phyloP scores from a whole-genome alignment of 2,113 vertebrate species.

The Podarcis cretensis region DNA sequence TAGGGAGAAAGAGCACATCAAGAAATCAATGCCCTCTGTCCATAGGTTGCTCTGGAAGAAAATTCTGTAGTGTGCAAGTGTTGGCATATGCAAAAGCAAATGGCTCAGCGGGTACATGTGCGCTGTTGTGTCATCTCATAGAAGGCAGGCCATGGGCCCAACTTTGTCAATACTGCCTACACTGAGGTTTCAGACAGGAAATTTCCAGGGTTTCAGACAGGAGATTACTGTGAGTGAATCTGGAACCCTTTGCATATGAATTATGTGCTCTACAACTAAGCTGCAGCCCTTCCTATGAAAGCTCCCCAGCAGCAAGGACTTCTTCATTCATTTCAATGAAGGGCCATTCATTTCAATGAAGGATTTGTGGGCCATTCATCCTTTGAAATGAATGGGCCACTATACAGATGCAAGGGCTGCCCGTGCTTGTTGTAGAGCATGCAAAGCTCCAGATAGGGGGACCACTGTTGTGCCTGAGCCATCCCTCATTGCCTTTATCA shows the following conservation, averaged over 20 bases:
- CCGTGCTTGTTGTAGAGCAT: neutral
- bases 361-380: neutral
- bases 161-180: neutral
- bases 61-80: neutral
- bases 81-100: neutral
- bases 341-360: too few species aligned
- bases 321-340: neutral
- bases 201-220: neutral
- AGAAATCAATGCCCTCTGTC: neutral
- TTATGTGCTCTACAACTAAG: neutral
- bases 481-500: neutral
- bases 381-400: neutral
- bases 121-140: neutral
- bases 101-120: neutral
- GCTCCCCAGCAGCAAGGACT: neutral
- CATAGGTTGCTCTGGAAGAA: neutral
- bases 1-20: neutral
- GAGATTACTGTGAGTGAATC: neutral
- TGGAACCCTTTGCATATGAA: neutral
- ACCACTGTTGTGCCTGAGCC: neutral
- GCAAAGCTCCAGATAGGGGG: neutral
- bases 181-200: neutral
- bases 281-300: neutral
- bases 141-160: too few species aligned
- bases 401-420: neutral